Evolutionary conservation across 1,140 invertebrate species (phyloP).

Genomic region (Patella vulgata): DNA sequence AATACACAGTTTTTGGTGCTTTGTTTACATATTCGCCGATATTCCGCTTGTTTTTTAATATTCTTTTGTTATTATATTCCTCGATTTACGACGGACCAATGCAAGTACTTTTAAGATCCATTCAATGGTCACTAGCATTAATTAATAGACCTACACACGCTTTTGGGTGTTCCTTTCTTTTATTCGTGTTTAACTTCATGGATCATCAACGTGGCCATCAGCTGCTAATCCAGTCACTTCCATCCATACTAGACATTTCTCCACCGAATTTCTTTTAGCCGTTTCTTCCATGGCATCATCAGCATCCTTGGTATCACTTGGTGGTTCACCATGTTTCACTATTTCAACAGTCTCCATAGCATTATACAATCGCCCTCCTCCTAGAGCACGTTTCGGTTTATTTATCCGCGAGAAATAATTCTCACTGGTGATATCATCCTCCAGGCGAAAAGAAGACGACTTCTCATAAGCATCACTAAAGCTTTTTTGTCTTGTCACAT

Average conservation of each 20-base stretch:
- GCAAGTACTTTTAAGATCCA: too few species aligned
- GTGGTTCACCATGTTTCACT: constrained; percentile 22
- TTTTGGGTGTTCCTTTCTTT: too few species aligned
- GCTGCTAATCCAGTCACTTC: constrained; percentile 37
- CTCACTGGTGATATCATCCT: constrained; percentile 32
- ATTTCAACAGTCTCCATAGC: constrained; percentile 43
- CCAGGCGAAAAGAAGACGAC: constrained; percentile 7
- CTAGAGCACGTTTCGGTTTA: constrained; percentile 16
- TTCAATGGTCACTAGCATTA: too few species aligned
- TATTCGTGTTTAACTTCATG: too few species aligned
- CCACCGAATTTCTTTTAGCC: constrained; percentile 37
- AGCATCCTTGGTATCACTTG: constrained; percentile 13
- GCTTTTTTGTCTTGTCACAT: background rate
- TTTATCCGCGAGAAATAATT: constrained; percentile 12
- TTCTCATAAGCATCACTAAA: constrained; percentile 7
- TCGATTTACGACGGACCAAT: too few species aligned
- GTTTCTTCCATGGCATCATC: constrained; percentile 39
- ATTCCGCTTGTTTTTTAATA: too few species aligned
- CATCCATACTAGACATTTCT: constrained; percentile 53
- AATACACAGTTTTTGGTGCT: too few species aligned
- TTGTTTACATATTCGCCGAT: too few species aligned
- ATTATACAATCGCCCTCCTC: constrained; percentile 31
- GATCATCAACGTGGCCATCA: too few species aligned
- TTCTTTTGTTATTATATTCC: too few species aligned
- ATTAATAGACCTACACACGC: too few species aligned